These are phyloP conservation scores for Onthophagus sagittarius DNA, from an alignment of 2,888 invertebrate genomes.

Conservation along the genomic window DNA sequence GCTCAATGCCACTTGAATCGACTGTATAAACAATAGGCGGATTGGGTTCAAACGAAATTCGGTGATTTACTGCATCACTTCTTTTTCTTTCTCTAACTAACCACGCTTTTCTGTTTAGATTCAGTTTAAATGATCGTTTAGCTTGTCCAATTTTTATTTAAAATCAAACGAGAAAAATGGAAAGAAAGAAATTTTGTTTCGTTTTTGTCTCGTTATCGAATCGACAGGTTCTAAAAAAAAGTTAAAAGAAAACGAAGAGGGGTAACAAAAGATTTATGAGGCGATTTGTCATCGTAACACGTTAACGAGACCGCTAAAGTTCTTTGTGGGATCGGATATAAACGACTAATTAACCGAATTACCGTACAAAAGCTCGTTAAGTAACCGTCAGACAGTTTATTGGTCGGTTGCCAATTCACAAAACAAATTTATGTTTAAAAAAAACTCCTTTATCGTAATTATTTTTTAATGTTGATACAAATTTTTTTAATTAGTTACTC, in stretches of 20 bases:
- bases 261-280: neutral
- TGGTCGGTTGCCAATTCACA: neutral
- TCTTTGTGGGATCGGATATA: neutral
- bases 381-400: neutral
- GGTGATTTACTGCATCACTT: neutral
- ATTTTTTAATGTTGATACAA: neutral
- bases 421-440: neutral
- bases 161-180: no score
- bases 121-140: no score
- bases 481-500: conserved; percentile 37
- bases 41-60: neutral
- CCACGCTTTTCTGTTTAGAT: no score
- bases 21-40: neutral
- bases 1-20: neutral
- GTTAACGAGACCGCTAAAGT: neutral
- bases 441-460: no score
- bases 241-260: neutral
- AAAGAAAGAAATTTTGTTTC: no score
- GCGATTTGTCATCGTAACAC: neutral
- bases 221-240: no score
- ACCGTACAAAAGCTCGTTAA: neutral
- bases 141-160: no score
- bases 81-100: neutral
- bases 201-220: no score
- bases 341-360: neutral